Evolutionary conservation across 2,797 vertebrate species (phyloP), one percentile per base, ranked within the genome.

Genomic region (Mionectes olivaceus): DNA sequence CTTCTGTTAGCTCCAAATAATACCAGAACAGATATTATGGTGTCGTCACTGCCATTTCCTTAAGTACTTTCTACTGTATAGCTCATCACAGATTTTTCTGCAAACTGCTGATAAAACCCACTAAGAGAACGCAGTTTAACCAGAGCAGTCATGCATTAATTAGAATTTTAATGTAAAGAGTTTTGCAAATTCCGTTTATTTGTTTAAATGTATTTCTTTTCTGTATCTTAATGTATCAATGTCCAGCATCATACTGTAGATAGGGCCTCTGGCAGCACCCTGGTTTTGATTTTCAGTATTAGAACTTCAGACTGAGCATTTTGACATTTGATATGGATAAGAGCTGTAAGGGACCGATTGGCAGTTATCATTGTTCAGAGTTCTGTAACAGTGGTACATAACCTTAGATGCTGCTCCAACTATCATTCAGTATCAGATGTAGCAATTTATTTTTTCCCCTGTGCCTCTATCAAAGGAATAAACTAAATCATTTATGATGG

Each of bases 141-240:
- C 0, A 1, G 10, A 64, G 17, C 0, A 3, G 5, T 37, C 25
- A 52, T 10, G 0, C 76, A 55, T 18, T 79, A 47, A 27, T 49
- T 27, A 69, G 3, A 18, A 44, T 8, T 28, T 80, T 69, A 18
- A 55, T 30, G 11, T 11, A 28, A 76, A 69, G 16, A 52, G 6
- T 56, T 59, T 12, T 67, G 10, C 10, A 83, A 30, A 11, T 49
- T 74, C 63, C 7, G 44, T 2, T 0, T 22, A 33, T 59, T 67
- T 17, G 13, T 61, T 82, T 70, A 53, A 41, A 52, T 10, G 2
- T 23, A 24, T 35, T 39, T 82, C 3, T 68, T 87, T 73, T 63
- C 17, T 74, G 9, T 32, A 32, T 33, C 12, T 50, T 46, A 39
- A 44, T 28, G 9, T 39, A 16, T 68, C 5, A 5, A 18, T 32